These are phyloP conservation scores for Pheosia tremula DNA, from an alignment of 2,888 invertebrate genomes.

Conservation along the genomic window DNA sequence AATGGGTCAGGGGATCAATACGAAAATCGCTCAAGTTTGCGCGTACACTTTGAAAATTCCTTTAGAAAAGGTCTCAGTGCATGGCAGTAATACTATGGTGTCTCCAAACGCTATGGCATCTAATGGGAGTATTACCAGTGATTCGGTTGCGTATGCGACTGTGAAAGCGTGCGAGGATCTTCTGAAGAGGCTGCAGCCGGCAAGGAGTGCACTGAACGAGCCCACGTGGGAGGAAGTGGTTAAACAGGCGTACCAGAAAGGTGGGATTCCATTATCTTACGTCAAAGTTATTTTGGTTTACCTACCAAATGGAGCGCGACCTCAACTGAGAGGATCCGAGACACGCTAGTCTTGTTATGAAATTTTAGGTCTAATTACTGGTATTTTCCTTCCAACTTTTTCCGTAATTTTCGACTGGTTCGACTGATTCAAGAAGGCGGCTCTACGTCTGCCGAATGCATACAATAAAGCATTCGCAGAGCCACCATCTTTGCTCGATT, in stretches of 20 bases:
- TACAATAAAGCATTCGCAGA: no score
- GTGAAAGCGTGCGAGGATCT: constrained; percentile 81
- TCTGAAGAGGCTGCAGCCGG: constrained; percentile 70
- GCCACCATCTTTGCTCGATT: no score
- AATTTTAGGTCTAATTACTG: no score
- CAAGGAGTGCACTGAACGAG: constrained; percentile 62
- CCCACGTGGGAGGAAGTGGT: constrained; percentile 82
- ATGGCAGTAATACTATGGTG: constrained; percentile 86
- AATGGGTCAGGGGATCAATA: constrained; percentile 91
- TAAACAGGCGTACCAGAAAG: constrained; percentile 71
- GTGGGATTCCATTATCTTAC: constrained; percentile 31
- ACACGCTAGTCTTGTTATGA: no score
- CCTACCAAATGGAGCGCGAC: no score
- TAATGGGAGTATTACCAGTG: constrained; percentile 90
- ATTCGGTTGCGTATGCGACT: constrained; percentile 86
- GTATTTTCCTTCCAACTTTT: no score
- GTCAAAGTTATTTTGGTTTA: no score
- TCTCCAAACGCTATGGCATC: constrained; percentile 88
- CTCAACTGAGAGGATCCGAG: no score
- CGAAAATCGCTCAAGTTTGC: constrained; percentile 88
- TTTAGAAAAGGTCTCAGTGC: constrained; percentile 84
- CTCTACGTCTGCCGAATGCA: no score
- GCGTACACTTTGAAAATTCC: constrained; percentile 88
- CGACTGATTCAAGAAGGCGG: no score
- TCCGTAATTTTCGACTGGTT: no score